Evolutionary conservation across 2,888 invertebrate genomes (phyloP), one percentile per base, ranked within the genome.

Genomic region (Tolmerus cingulatus): DNA sequence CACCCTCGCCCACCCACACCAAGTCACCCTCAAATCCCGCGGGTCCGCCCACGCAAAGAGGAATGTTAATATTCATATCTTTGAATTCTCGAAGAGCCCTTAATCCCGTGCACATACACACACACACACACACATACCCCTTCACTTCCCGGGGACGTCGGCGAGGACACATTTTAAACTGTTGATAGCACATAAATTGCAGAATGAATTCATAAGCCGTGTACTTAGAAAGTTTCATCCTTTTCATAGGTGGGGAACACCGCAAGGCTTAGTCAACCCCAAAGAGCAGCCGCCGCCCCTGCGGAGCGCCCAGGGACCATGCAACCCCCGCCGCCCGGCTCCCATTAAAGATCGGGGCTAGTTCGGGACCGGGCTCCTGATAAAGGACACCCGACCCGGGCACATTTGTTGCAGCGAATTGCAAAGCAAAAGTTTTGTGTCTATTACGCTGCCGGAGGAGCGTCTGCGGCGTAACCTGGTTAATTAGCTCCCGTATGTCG

Each of bases 101-200:
- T 85, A 85, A 85, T 74, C 74, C 85, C 16, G 19, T 27, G 43
- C 57, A 85, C 46, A 46, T 19, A 84, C 66, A 84, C 66, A 0
- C 34, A 14, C 34, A 30, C 30, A n/a, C n/a, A n/a, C 55, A 85
- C 46, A 46, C 34, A 82, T 40, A 84, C 66, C 2, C 34, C 23
- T 19, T 2, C 30, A 30, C 12, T 23, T 37, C 66, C 19, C 7
- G 23, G 51, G 82, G 82, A 27, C 12, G 8, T 7, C 27, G 8
- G 23, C 8, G 66, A 84, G 82, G 82, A 84, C 82, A 86, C 30
- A 86, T 86, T 86, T 86, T 86, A 86, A 86, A 86, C 86, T 86
- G 86, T 86, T 86, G 86, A 86, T 86, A 86, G 86, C 86, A 86
- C 57, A 86, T 86, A 86, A 86, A 86, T 86, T 51, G 55, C 86